Percentiles rank a stretch among this genome's conserved stretches.
These are phyloP conservation scores for Hormaphis cornu DNA, from an alignment of 1,140 invertebrate genomes.

Conservation along the genomic window DNA sequence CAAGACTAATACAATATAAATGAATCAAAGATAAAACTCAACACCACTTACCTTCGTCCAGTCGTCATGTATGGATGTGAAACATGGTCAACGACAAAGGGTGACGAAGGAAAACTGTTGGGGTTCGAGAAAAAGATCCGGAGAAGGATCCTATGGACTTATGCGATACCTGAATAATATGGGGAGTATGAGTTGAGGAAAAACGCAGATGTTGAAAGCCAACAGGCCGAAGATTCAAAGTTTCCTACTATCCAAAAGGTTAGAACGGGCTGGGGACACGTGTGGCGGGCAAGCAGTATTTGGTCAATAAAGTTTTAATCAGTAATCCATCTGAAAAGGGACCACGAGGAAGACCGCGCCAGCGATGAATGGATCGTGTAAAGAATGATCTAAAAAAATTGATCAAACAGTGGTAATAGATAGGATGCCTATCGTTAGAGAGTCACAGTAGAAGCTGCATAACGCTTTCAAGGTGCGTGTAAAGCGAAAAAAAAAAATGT, in stretches of 20 bases:
- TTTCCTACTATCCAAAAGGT: not conserved
- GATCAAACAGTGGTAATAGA: not conserved
- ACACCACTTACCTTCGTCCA: not conserved
- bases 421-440: too few species aligned
- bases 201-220: constrained; percentile 5
- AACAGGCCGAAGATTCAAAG: not conserved
- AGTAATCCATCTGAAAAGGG: not conserved
- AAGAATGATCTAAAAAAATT: not conserved
- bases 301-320: too few species aligned
- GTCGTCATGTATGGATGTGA: constrained; percentile 31
- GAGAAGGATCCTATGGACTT: constrained; percentile 27
- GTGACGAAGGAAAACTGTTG: constrained; percentile 18
- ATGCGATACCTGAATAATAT: not conserved
- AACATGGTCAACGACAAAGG: constrained; percentile 30
- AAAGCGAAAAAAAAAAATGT: too few species aligned
- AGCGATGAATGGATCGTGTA: not conserved
- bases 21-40: not conserved
- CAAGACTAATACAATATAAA: not conserved
- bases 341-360: not conserved
- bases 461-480: too few species aligned
- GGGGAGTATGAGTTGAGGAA: constrained; percentile 28
- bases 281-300: not conserved
- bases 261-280: not conserved
- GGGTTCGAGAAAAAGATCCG: constrained; percentile 31
- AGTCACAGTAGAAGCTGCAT: too few species aligned